A percentile compares a stretch with the other conserved stretches of the same genome.
Conservation (phyloP, 2,113 vertebrate genomes). For the Loxodonta africana region DNA sequence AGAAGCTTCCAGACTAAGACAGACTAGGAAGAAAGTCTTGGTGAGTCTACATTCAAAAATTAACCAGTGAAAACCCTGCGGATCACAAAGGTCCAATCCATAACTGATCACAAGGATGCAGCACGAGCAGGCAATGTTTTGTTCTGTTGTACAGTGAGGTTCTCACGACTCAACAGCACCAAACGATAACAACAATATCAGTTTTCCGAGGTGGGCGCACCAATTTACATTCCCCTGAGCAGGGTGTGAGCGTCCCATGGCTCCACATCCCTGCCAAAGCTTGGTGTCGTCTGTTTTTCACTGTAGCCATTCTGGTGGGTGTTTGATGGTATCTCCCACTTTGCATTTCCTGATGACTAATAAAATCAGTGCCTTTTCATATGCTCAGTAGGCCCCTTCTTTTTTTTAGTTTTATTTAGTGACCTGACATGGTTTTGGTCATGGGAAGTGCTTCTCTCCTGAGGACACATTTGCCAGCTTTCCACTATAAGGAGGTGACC, state of each 20-base stretch:
- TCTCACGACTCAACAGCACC: too few relatives aligned
- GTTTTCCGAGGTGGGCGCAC: background rate
- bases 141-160: background rate
- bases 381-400: background rate
- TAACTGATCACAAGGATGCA: too few relatives aligned
- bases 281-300: accelerated
- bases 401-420: background rate
- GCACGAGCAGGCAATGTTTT: too few relatives aligned
- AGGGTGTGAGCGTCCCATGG: accelerated
- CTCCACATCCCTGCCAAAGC: accelerated
- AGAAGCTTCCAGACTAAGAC: background rate
- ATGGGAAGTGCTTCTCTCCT: background rate
- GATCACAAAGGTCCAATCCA: background rate
- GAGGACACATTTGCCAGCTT: background rate
- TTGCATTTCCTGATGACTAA: background rate
- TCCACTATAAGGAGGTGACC: background rate
- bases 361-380: background rate
- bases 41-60: background rate
- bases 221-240: background rate
- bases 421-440: background rate
- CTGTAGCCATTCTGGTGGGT: background rate
- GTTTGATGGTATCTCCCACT: background rate
- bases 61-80: background rate
- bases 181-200: accelerated
- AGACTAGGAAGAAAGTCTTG: background rate